Base-by-base conservation (phyloP, 2,113 vertebrate species). In the Larimichthys crocea region DNA sequence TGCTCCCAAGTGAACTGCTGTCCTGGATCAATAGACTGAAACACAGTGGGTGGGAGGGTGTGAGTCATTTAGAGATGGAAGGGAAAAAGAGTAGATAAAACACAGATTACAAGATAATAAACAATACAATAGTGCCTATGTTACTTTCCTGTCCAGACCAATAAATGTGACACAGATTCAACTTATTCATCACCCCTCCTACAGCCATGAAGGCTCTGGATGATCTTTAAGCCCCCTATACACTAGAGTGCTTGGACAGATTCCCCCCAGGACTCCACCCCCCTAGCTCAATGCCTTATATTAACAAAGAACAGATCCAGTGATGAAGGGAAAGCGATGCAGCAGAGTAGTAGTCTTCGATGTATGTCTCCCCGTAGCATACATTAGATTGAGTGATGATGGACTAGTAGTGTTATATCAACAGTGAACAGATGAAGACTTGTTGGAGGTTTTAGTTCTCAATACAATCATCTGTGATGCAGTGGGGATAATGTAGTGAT, bases 1-100 rank as follows among this genome's bases (percentile, higher is more conserved):
- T 99, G 96, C 91, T 99, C 97, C 98, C 98, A 99, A 0, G 98
- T 99, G 93, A 99, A 99, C 93, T 98, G 97, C 89, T 99, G 98
- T 22, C 97, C 96, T 0, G 98, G 97, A 85, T 99, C 98, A 80
- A 99, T 93, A 82, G 97, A 98, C 98, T 98, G 80, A 86, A 49
- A 74, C 12, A 63, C 53, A 71, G 46, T 22, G 0, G 17, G 35
- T 7, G 31, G 60, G 11, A 82, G 15, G 42, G 44, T 55, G 9
- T 29, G 24, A 35, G 0, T 24, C 3, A 19, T 3, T 16, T 0
- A 29, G 63, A 17, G 49, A 26, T 44, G 72, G 46, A 11, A 74
- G 31, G n/a, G 57, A 59, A 7, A 50, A 44, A 74, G 5, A 79
- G 53, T 50, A 61, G 29, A 19, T 52, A 50, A 50, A 64, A 5